phyloP scores from a whole-genome alignment of 2,797 vertebrate species.

The Caiman crocodilus region DNA sequence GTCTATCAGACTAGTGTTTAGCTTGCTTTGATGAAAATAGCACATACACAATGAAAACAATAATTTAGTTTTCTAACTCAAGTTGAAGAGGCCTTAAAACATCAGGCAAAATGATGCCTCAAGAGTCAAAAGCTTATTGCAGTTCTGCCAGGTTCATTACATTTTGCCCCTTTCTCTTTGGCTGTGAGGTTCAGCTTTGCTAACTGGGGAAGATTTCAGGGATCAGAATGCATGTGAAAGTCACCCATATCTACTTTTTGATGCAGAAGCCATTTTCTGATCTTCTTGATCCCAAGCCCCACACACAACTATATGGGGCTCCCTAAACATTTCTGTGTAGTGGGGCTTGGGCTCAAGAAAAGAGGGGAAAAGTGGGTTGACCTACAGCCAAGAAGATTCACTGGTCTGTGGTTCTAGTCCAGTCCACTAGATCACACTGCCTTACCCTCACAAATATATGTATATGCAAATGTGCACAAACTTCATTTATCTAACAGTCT shows the following conservation, averaged over 20 bases:
- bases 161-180: background rate
- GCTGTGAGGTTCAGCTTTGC: background rate
- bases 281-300: no score
- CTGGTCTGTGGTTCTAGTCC: no score
- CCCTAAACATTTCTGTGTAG: background rate
- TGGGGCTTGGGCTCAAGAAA: background rate
- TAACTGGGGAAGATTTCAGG: background rate
- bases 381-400: no score
- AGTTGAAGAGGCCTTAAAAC: background rate
- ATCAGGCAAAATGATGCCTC: no score
- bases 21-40: background rate
- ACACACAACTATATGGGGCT: background rate
- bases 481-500: background rate
- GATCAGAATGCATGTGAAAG: background rate
- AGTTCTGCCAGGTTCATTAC: background rate
- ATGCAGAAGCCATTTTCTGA: background rate
- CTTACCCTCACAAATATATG: background rate
- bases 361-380: no score
- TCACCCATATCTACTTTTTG: background rate
- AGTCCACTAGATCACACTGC: background rate
- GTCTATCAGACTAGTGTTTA: background rate
- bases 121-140: background rate
- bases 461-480: background rate
- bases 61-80: background rate
- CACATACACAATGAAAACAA: background rate